Base-by-base conservation (phyloP, 2,888 invertebrate species). In the Ischnus inquisitorius region DNA sequence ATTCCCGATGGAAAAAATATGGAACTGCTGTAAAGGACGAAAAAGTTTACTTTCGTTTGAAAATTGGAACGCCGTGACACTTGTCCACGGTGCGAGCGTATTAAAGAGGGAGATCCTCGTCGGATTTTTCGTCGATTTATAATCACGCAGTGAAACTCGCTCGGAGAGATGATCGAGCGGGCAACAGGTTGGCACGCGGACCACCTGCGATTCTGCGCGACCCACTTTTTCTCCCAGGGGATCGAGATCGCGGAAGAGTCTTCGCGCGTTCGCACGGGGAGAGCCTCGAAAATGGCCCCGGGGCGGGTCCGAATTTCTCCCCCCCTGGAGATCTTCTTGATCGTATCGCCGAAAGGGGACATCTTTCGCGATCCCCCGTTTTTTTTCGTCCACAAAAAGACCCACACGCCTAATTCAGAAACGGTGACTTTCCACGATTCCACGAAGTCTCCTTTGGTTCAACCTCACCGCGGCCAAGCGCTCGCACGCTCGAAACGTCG, bases 381-480 rank as follows among this genome's bases (percentile, higher is more conserved):
- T 28, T 57, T 54, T 22, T 60, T 71, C n/a, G 57, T 10, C 34
- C 48, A 71, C 3, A 34, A 12, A 43, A 22, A 68, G 3, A 75
- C 3, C 25, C 25, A 67, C 34, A 48, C 28, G 16, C 46, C 54
- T 62, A 51, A 75, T 79, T 60, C 41, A 68, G 71, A 43, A 76
- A 80, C 57, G 57, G 60, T 83, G 71, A 89, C 89, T 90, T 90
- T 89, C 89, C 87, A 89, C 84, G 68, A 84, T 89, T 89, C 89
- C 87, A 51, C 80, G 88, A 90, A 90, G 77, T 81, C 78, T 65
- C 34, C 34, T 10, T 60, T 5, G 12, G 28, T 74, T 48, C 22
- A 19, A 19, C 28, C 28, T 57, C 68, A 25, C 51, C 41, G 64
- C 28, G 25, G 51, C 62, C 43, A 83, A 67, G 67, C 71, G n/a